A percentile compares a stretch with the other conserved stretches of the same genome.
Evolutionary conservation across 1,140 invertebrate species (phyloP).

Genomic region (Stenopsyche tienmushanensis): DNA sequence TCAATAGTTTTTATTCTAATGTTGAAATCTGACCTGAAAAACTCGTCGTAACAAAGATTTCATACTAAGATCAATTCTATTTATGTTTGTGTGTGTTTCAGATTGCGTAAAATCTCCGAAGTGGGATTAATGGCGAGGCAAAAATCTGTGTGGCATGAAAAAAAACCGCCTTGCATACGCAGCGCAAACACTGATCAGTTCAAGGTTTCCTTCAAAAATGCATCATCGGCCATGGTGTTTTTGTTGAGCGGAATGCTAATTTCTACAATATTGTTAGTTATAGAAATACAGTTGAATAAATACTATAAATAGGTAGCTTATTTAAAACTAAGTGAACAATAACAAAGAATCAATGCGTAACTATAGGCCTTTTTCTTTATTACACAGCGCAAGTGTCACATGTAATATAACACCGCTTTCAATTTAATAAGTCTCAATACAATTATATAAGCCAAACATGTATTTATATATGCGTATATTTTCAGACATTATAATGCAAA

Average conservation of each 20-base stretch:
- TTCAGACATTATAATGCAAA: too few relatives aligned
- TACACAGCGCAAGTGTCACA: not conserved
- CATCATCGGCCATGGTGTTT: conserved; percentile 53
- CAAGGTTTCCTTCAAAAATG: conserved; percentile 51
- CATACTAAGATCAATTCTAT: not conserved
- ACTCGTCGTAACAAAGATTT: too few relatives aligned
- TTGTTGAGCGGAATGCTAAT: conserved; percentile 49
- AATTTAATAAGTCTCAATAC: not conserved
- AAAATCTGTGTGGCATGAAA: conserved; percentile 54
- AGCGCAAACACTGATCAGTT: conserved; percentile 53
- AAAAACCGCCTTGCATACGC: conserved; percentile 54
- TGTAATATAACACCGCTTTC: not conserved
- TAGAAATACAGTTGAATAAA: conserved; percentile 43
- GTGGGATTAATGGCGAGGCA: conserved; percentile 54
- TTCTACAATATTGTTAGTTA: conserved; percentile 47
- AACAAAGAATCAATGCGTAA: not conserved
- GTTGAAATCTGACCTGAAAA: too few relatives aligned
- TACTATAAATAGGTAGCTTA: not conserved
- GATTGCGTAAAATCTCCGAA: conserved; percentile 54
- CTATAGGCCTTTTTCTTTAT: not conserved
- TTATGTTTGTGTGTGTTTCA: conserved; percentile 39
- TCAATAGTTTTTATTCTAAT: too few relatives aligned
- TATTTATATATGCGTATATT: too few relatives aligned
- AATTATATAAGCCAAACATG: not conserved
- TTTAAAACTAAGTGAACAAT: not conserved